Base-by-base conservation (phyloP, 1,140 invertebrate species). In the Drosophila lini region DNA sequence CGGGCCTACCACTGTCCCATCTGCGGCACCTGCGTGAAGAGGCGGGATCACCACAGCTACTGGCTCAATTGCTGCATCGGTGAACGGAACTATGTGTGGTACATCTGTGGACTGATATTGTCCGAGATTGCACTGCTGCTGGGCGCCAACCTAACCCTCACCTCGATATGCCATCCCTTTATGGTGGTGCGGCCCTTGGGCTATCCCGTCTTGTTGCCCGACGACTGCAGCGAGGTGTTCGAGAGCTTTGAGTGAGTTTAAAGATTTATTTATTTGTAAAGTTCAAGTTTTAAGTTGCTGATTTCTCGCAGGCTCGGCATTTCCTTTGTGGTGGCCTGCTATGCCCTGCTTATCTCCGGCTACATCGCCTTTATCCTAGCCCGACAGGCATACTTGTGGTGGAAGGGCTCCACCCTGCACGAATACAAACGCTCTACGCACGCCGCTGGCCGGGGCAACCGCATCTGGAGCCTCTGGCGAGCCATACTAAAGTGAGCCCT, bases 21-120 rank as follows among this genome's bases (percentile, higher is more conserved):
- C 7, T 92, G 92, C 10, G 78, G 82, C 41, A 81, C 80, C 11
- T 92, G 91, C 22, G 86, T 92, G 3, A 86, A 80, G 42, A 48
- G 84, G n/a, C 79, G 81, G 13, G 90, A 88, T 25, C 92, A 92
- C 78, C 92, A 92, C 52, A 89, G 85, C 63, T 92, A 58, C 41
- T 93, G 93, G 93, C 79, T 94, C 5, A 92, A 93, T 61, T 93
- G 93, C 60, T 94, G 93, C 64, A 93, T 94, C 68, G 93, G 93
- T 3, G 89, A 93, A 50, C 80, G 75, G 9, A 94, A 94, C 69
- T 91, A 93, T 52, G 74, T 74, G 25, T 92, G 84, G 69, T 94
- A 93, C 64, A 59, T 93, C 31, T 28, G 86, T n/a, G 90, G 91
- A 0, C 57, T 93, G 1, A 38, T 90, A 3, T 50, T 93, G 5